Base-by-base conservation (phyloP, 2,888 invertebrate genomes). In the Junonia oenone region DNA sequence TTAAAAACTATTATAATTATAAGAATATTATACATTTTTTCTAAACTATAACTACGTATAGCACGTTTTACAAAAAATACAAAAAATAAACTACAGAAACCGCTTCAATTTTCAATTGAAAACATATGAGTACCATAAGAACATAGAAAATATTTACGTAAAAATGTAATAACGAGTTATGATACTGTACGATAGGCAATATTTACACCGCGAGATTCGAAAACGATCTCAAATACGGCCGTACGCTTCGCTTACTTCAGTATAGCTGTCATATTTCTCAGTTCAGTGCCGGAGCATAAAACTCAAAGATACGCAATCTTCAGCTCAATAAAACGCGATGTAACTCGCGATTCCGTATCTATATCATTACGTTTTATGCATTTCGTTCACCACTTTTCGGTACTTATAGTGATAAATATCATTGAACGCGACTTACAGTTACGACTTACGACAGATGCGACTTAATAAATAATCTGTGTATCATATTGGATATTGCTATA, bases 311-410 rank as follows among this genome's bases (percentile, higher is more conserved):
- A 61, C 58, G 62, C 65, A 67, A 69, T 68, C 60, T 59, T 55
- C 53, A 55, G 55, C 51, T 56, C 66, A 66, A 75, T 77, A 72
- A 74, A 75, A 70, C 68, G 61, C 56, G 55, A 54, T 58, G 52
- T 59, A 68, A 68, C 67, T 66, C 55, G 50, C 46, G 55, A 51
- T 55, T 56, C 58, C 57, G 55, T 66, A 67, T 73, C 71, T 71
- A 71, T 70, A 59, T 63, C 48, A 63, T 64, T 66, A 73, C 73
- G 62, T 75, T 77, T 77, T 73, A 78, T 76, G 69, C 66, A 71
- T 71, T 68, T 70, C 69, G 71, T 75, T 69, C 69, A 67, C 60
- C 56, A 62, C 61, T 62, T 67, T 69, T 61, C 50, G 55, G 46
- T 27, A 15, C 43, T 22, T 46, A 6, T 5, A 5, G 3, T 22